Conservation (phyloP, 1,140 invertebrate genomes). For the Chlorops oryzae region DNA sequence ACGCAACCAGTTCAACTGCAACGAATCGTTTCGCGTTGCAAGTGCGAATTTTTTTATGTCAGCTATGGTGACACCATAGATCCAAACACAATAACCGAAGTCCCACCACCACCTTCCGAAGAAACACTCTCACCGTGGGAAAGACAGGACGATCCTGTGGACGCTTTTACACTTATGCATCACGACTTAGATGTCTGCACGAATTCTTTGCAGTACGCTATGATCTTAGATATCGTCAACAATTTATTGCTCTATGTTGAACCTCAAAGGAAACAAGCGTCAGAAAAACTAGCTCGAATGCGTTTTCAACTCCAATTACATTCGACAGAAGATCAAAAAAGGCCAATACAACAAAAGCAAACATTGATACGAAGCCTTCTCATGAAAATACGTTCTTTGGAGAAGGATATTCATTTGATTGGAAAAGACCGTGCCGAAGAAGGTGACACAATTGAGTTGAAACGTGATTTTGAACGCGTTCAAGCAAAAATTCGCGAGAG, state of each 20-base stretch:
- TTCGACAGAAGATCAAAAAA: constrained; percentile 81
- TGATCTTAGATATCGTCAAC: constrained; percentile 96
- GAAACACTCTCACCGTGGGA: constrained; percentile 66
- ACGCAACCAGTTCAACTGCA: constrained; percentile 66
- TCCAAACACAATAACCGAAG: constrained; percentile 58
- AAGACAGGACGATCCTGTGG: constrained; percentile 77
- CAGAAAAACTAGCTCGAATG: constrained; percentile 83
- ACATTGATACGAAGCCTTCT: constrained; percentile 76
- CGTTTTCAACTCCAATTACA: constrained; percentile 88
- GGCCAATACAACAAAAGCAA: constrained; percentile 87
- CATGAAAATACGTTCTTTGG: constrained; percentile 72
- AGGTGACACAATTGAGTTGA: constrained; percentile 59
- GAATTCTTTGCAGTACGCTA: constrained; percentile 91
- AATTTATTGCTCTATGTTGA: constrained; percentile 95
- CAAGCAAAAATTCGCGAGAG: constrained; percentile 73
- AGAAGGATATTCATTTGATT: constrained; percentile 86
- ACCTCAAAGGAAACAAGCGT: constrained; percentile 85
- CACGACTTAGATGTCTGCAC: constrained; percentile 96
- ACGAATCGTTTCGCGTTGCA: constrained; percentile 92
- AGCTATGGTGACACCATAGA: constrained; percentile 84
- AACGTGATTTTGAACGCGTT: constrained; percentile 65
- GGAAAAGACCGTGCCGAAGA: constrained; percentile 74
- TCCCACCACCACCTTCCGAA: constrained; percentile 62
- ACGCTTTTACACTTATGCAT: constrained; percentile 97
- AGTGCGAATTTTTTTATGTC: constrained; percentile 97